Evolutionary conservation across 2,113 vertebrate genomes (phyloP).

Genomic region (Corythornis cristatus): DNA sequence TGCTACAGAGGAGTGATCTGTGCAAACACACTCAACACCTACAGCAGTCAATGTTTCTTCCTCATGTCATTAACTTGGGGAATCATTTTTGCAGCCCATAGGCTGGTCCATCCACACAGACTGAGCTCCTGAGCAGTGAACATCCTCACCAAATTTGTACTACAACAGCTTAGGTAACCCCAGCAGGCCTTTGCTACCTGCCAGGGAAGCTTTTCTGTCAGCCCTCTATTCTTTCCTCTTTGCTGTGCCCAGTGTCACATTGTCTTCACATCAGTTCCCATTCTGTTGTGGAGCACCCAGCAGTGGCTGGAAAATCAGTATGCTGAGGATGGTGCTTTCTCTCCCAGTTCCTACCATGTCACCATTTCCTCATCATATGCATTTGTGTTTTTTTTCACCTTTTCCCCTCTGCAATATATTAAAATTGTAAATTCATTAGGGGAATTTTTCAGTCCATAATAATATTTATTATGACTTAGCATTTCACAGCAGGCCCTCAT

Average conservation of each 20-base stretch:
- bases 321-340: not conserved
- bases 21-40: not conserved
- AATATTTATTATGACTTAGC: not conserved
- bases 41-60: not conserved
- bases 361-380: not conserved
- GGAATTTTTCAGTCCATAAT: not conserved
- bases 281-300: not conserved
- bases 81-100: not conserved
- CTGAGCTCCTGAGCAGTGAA: not conserved
- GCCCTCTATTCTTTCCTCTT: not conserved
- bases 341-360: not conserved
- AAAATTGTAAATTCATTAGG: not conserved
- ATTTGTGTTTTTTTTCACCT: not conserved
- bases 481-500: accelerated
- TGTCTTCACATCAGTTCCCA: not conserved
- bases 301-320: not conserved
- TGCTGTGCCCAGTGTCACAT: accelerated
- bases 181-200: not conserved
- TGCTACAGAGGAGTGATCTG: not conserved
- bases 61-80: not conserved
- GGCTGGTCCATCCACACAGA: not conserved
- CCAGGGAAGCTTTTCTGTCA: not conserved
- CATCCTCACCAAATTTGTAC: not conserved
- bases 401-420: not conserved
- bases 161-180: not conserved